A percentile compares a stretch with the other conserved stretches of the same genome.
Conservation (phyloP, 1,140 invertebrate genomes). For the Leptopilina boulardi region DNA sequence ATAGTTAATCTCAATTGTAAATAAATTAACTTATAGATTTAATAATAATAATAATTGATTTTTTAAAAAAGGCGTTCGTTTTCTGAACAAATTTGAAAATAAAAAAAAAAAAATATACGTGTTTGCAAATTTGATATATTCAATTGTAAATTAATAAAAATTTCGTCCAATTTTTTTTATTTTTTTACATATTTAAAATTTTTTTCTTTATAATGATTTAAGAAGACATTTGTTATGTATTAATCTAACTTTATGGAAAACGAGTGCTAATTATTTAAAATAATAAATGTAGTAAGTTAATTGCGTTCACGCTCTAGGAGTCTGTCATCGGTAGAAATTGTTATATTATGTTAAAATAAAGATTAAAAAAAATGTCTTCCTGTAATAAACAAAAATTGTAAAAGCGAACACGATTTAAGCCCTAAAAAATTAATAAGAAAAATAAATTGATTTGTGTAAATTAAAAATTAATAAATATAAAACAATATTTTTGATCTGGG, state of each 20-base stretch:
- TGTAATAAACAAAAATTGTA: neutral
- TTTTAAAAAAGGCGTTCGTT: slow-evolving; percentile 6
- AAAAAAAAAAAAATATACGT: neutral
- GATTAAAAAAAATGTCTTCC: neutral
- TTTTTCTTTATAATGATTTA: neutral
- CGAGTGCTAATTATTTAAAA: slow-evolving; percentile 3
- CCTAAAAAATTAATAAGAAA: neutral
- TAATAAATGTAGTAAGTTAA: slow-evolving; percentile 1
- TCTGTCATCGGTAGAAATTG: slow-evolving; percentile 11
- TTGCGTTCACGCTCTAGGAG: slow-evolving; percentile 9
- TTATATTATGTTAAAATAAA: neutral
- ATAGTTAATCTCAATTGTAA: slow-evolving; percentile 60
- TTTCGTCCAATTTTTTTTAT: neutral
- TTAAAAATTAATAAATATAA: neutral
- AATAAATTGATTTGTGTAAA: neutral
- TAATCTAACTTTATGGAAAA: neutral
- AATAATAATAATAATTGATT: slow-evolving; percentile 11
- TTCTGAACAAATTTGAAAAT: neutral
- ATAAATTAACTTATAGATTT: slow-evolving; percentile 57
- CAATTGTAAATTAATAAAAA: neutral
- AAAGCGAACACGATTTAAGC: neutral
- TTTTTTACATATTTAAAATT: neutral
- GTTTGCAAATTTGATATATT: neutral
- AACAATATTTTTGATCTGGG: neutral
- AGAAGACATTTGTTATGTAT: neutral